Conservation (phyloP, 2,888 invertebrate genomes). For the Abscondita cerata region DNA sequence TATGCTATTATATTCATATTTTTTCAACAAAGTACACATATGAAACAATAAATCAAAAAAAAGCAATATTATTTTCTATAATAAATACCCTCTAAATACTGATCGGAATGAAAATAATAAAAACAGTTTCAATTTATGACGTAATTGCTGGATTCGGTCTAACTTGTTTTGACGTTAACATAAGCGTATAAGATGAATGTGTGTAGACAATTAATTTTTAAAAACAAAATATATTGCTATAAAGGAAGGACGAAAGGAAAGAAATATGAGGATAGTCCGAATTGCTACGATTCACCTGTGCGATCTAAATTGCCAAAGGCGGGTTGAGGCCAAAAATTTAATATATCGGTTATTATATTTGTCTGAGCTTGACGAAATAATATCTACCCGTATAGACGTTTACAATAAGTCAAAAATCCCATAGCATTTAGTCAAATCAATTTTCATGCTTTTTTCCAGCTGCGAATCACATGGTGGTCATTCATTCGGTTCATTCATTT, state of each 20-base stretch:
- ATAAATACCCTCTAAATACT: constrained; percentile 45
- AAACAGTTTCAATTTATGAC: constrained; percentile 49
- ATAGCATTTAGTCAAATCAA: constrained; percentile 2
- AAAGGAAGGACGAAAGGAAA: too few relatives aligned
- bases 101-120: constrained; percentile 43
- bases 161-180: constrained; percentile 54
- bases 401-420: constrained; percentile 28
- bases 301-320: constrained; percentile 51
- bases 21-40: constrained; percentile 36
- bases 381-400: constrained; percentile 45
- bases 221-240: constrained; percentile 51
- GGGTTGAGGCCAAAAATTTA: constrained; percentile 29
- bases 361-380: constrained; percentile 35
- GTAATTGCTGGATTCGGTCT: constrained; percentile 47
- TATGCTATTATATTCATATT: constrained; percentile 14
- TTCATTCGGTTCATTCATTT: too few relatives aligned
- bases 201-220: constrained; percentile 55
- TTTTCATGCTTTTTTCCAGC: neutral
- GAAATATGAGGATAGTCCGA: constrained; percentile 48
- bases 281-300: constrained; percentile 51
- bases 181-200: constrained; percentile 52
- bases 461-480: neutral
- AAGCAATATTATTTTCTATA: constrained; percentile 46
- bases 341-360: constrained; percentile 46
- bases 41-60: constrained; percentile 50